Base-by-base conservation (phyloP, 2,888 invertebrate genomes). In the Nipponacmea schrenckii region DNA sequence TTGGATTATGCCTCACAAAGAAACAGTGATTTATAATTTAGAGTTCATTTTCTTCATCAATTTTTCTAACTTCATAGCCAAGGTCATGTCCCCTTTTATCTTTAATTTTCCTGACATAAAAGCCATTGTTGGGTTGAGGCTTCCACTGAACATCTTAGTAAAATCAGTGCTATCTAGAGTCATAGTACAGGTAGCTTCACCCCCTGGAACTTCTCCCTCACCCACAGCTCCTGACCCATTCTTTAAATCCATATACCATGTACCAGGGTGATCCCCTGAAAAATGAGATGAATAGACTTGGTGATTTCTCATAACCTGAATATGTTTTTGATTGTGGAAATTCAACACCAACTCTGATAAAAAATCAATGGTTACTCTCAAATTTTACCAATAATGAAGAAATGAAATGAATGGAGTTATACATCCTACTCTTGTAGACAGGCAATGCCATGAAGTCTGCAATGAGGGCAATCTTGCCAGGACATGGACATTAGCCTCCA, bases 31-130 rank as follows among this genome's bases (percentile, higher is more conserved):
- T 69, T 63, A 76, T 56, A 77, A 73, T 62, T 78, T 70, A 70
- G 77, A 39, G 64, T 74, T 71, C 80, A 84, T 82, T 71, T 84
- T 75, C 31, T 79, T 81, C 85, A 87, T 85, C 10, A 87, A 74
- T 75, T 87, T 88, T 76, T 98, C 97, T 74, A 98, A 90, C 87
- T 97, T 97, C 93, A 98, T 94, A 0, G 98, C 98, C 87, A 96
- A 95, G 82, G 94, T 94, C 83, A 98, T 91, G 86, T 97, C 96
- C 0, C 98, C 98, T 77, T 91, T 92, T 80, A 98, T 95, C 90
- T 97, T 97, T 81, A 98, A 90, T 90, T 97, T 97, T 68, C 98
- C 98, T 86, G 94, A 94, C 96, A 98, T 97, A 89, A 96, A 97
- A 0, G 98, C 98, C 1, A 93, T 92, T 0, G 97, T 93, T 2